Base-by-base conservation (phyloP, 1,140 invertebrate species). In the Drosophila kikkawai region DNA sequence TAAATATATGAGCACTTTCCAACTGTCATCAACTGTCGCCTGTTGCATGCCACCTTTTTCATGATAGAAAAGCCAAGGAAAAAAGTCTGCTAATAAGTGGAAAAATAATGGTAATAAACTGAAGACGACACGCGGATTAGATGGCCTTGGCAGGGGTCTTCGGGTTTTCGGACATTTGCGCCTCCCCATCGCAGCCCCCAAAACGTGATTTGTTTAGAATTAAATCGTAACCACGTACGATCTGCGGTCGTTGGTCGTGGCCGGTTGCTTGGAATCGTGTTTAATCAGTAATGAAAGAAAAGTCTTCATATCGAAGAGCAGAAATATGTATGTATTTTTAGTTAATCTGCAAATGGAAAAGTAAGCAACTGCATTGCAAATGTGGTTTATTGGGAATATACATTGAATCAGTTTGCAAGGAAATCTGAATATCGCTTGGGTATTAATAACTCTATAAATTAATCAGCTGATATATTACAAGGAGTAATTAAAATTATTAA, bases 161-260 rank as follows among this genome's bases (percentile, higher is more conserved):
- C 58, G 34, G 51, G 45, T 64, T 68, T 19, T 79, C 55, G 37
- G 17, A 36, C 7, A 8, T 9, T 22, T 36, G 50, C n/a, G 50
- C 17, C 34, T 47, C 37, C 64, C 32, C 77, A 75, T 68, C 66
- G 44, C 36, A 32, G 51, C 34, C 44, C 36, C 51, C 50, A 69
- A 75, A 79, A 88, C 84, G 84, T 90, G 84, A 88, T 88, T 78
- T 71, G 78, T 55, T 58, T 48, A 60, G 73, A 53, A 88, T 88
- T 71, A 50, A 71, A 64, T 70, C 51, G 47, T 29, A 67, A 42
- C 77, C 82, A 86, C 82, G 82, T 86, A 76, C 77, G 48, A 55
- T 59, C 69, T 17, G 59, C 55, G 80, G 41, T 81, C 57, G 44
- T 32, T 66, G 61, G 44, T 58, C 59, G 66, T 57, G 66, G 56